Evolutionary conservation across 2,113 vertebrate genomes (phyloP), one percentile per base, ranked within the genome.

Genomic region (Lethenteron camtschaticum): DNA sequence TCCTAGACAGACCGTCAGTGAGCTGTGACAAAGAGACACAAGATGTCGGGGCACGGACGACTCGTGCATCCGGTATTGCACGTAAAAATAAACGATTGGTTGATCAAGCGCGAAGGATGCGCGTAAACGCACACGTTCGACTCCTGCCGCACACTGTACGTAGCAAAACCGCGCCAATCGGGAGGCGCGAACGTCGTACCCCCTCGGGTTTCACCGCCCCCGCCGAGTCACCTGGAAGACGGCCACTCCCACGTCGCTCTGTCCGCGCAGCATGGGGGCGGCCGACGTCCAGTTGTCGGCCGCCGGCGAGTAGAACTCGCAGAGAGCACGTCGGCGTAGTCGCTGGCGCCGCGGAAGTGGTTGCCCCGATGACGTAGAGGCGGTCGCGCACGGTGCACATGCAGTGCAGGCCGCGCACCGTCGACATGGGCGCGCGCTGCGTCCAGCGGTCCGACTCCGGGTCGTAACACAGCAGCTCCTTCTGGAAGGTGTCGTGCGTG

Each of bases 341-440:
- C 83, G 69, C 77, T 83, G 71, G 78, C 75, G 68, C 83, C 83
- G 3, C 78, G 73, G 77, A 83, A 85, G 78, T 85, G 84, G 72
- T 85, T 85, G 55, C 83, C 84, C 84, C 84, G 78, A 85, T 84
- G 16, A 85, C 84, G 18, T 82, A 85, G 74, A 85, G 83, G 55
- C 73, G 76, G 73, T 83, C 81, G 2, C 71, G 81, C 3, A 81
- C 74, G 0, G 83, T 81, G 79, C 82, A 85, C 84, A 85, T 85
- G 78, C 84, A 85, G 76, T 85, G 84, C 2, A 85, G 80, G 13
- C 84, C 84, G 1, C 84, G 81, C 3, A 85, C 79, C 57, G 84
- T 82, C 57, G 41, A 77, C 84, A 85, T 85, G 79, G 84, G 81
- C 0, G 81, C 79, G 9, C 78, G 75, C 1, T 73, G 80, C 11